These are phyloP conservation scores for Drosophila orosa DNA, from an alignment of 1,140 invertebrate species.

Conservation along the genomic window DNA sequence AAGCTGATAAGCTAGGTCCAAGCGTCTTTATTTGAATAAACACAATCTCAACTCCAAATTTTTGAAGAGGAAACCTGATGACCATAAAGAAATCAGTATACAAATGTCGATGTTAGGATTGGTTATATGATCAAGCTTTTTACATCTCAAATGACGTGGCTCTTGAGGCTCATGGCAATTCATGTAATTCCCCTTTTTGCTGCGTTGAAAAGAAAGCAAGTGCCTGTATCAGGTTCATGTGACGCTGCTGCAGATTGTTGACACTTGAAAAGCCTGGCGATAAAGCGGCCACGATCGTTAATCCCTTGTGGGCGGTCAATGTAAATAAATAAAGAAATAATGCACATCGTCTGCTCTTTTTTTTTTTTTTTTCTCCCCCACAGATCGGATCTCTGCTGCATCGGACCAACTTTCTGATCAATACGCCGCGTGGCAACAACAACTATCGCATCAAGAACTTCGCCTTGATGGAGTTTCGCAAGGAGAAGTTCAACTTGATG, in stretches of 20 bases:
- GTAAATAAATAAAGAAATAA: slow-evolving; percentile 20
- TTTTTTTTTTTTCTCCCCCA: not conserved
- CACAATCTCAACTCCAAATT: not conserved
- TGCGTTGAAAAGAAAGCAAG: not conserved
- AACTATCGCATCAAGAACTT: slow-evolving; percentile 64
- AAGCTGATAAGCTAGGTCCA: not conserved
- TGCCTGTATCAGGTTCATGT: not conserved
- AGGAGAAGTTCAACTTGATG: slow-evolving; percentile 61
- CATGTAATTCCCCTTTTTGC: slow-evolving; percentile 11
- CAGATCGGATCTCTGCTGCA: slow-evolving; percentile 68
- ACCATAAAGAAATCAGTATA: not conserved
- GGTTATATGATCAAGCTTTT: not conserved
- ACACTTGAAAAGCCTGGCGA: not conserved
- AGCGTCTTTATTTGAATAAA: not conserved
- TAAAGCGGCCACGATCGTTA: not conserved
- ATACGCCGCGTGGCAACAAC: slow-evolving; percentile 57
- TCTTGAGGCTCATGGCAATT: not conserved
- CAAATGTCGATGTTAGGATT: not conserved
- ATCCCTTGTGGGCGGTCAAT: not conserved
- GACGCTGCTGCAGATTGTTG: not conserved
- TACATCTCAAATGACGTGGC: not conserved
- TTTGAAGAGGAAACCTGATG: not conserved
- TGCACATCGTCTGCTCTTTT: not conserved
- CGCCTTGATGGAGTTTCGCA: slow-evolving; percentile 64
- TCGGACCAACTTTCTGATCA: slow-evolving; percentile 70